phyloP scores from a whole-genome alignment of 2,797 vertebrate genomes.

The Fringilla coelebs region DNA sequence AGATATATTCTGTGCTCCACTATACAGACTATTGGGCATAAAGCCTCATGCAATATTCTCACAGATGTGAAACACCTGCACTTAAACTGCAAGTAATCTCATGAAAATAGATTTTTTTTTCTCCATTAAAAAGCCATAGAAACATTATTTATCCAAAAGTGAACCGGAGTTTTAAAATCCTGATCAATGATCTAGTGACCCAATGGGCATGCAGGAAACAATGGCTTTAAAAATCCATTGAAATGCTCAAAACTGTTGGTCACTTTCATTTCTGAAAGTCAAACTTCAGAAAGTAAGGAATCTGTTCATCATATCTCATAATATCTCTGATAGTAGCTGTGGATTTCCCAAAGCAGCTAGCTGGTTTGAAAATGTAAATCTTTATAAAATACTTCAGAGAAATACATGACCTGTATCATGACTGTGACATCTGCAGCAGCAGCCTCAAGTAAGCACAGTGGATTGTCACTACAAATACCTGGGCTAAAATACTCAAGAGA shows the following conservation, averaged over 20 bases:
- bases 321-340: not conserved
- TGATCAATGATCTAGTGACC: not conserved
- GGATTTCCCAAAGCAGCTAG: not conserved
- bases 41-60: not conserved
- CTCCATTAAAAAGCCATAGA: not conserved
- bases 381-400: not conserved
- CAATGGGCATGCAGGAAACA: not conserved
- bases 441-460: not conserved
- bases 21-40: not conserved
- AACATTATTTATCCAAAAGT: not conserved
- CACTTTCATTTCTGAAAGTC: not conserved
- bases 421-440: not conserved
- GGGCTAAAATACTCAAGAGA: not conserved
- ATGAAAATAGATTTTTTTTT: not conserved
- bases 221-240: not conserved
- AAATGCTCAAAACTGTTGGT: not conserved
- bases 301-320: not conserved
- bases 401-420: not conserved
- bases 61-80: not conserved
- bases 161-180: not conserved
- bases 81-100: not conserved
- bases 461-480: not conserved
- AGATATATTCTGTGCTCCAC: not conserved
- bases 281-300: not conserved
- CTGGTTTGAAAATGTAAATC: not conserved